phyloP scores from a whole-genome alignment of 2,113 vertebrate genomes.

The Melanotaenia duboulayi region DNA sequence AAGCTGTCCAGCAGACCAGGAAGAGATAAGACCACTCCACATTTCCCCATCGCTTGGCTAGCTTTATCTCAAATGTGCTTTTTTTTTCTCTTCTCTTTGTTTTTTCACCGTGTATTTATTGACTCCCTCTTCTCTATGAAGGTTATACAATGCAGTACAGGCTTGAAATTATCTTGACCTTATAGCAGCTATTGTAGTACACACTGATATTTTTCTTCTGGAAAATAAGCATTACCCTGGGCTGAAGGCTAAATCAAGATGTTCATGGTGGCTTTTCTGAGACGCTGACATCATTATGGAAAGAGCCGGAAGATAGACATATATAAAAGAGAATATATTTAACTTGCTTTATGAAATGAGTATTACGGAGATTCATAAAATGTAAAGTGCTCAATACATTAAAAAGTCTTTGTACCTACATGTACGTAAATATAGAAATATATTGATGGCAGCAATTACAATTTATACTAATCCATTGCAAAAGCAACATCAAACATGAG shows the following conservation, averaged over 20 bases:
- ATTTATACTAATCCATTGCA: no score
- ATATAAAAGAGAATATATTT: neutral
- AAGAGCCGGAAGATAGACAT: neutral
- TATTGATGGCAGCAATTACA: no score
- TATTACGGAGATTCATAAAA: no score
- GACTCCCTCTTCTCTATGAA: conserved; percentile 59
- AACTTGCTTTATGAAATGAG: no score
- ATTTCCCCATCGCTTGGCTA: conserved; percentile 58
- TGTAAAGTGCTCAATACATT: no score
- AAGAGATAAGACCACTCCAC: conserved; percentile 70
- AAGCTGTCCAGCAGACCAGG: conserved; percentile 51
- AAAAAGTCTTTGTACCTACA: no score
- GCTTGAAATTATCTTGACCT: conserved; percentile 75
- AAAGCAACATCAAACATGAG: no score
- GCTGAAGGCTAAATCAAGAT: conserved; percentile 60
- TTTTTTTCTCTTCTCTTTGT: conserved; percentile 24
- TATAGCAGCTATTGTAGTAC: conserved; percentile 56
- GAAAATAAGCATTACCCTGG: conserved; percentile 55
- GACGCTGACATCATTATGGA: neutral
- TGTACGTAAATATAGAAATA: no score
- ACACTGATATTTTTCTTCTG: conserved; percentile 45
- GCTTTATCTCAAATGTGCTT: conserved; percentile 74
- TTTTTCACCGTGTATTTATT: conserved; percentile 65
- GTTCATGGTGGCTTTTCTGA: conserved; percentile 19
- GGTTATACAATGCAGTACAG: conserved; percentile 66